Conservation (phyloP, 35 echinoderm and acorn worm species). For the Ophioderma brevispina region DNA sequence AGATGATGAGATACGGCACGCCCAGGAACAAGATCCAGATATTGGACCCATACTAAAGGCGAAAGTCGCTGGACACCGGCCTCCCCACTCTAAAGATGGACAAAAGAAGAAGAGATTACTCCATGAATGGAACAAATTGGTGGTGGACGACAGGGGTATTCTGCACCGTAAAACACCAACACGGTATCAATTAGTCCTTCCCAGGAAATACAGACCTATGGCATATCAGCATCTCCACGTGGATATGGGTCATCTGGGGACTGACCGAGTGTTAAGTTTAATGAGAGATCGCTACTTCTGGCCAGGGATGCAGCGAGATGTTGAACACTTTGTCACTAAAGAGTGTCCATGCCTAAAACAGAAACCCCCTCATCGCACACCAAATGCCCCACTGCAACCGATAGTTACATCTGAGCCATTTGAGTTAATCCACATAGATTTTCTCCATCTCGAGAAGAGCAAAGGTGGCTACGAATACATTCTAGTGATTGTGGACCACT, state of each 20-base stretch:
- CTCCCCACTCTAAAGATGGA: not conserved
- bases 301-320: slow-evolving; percentile 44
- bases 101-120: not conserved
- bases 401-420: slow-evolving; percentile 37
- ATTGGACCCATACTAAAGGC: not conserved
- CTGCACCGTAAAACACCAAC: slow-evolving; percentile 20
- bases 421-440: slow-evolving; percentile 74
- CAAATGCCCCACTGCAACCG: not conserved
- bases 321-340: not conserved
- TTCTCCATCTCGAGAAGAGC: slow-evolving; percentile 58
- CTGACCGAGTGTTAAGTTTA: slow-evolving; percentile 28
- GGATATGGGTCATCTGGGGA: slow-evolving; percentile 70
- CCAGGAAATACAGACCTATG: not conserved
- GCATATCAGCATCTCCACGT: slow-evolving; percentile 52
- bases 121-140: slow-evolving; percentile 38
- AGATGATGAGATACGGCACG: no score
- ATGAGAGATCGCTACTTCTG: slow-evolving; percentile 49
- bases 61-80: not conserved
- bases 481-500: no score
- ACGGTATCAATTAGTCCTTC: slow-evolving; percentile 36
- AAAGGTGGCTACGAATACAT: slow-evolving; percentile 63
- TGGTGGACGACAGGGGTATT: slow-evolving; percentile 29
- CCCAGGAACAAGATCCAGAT: slow-evolving; percentile 5
- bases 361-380: not conserved
- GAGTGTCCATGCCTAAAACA: slow-evolving; percentile 4